Evolutionary conservation across 2,113 vertebrate genomes (phyloP).

Genomic region (Struthio camelus): DNA sequence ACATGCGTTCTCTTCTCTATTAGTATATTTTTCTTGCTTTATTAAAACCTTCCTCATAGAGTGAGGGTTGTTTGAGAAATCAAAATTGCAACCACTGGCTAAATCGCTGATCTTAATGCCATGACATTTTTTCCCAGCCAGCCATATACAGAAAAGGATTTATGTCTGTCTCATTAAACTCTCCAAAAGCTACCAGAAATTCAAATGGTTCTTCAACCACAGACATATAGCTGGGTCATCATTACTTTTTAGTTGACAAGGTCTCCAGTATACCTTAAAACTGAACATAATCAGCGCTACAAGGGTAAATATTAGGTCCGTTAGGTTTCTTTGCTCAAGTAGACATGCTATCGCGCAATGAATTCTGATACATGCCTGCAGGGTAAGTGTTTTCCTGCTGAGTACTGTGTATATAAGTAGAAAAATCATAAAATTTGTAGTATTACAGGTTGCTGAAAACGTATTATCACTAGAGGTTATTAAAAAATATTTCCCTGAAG

Average conservation of each 20-base stretch:
- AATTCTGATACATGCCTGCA: neutral
- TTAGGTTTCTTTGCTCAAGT: neutral
- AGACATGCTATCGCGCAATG: neutral
- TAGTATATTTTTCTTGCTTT: neutral
- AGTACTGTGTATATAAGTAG: neutral
- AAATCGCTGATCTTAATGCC: neutral
- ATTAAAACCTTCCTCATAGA: neutral
- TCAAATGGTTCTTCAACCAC: neutral
- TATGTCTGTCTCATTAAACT: neutral
- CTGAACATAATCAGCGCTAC: neutral
- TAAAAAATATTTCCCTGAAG: neutral
- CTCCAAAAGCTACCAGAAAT: neutral
- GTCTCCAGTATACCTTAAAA: neutral
- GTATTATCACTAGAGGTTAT: neutral
- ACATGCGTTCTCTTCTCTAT: neutral
- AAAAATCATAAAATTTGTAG: neutral
- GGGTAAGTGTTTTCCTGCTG: neutral
- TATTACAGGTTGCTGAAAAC: neutral
- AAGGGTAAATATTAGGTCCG: neutral
- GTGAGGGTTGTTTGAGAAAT: neutral
- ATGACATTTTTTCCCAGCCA: neutral
- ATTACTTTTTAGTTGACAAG: neutral
- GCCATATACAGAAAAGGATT: neutral
- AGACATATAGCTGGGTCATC: neutral
- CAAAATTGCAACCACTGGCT: neutral